A percentile compares a stretch with the other conserved stretches of the same genome.
Conservation (phyloP, 1,140 invertebrate genomes). For the Aporrectodea caliginosa region DNA sequence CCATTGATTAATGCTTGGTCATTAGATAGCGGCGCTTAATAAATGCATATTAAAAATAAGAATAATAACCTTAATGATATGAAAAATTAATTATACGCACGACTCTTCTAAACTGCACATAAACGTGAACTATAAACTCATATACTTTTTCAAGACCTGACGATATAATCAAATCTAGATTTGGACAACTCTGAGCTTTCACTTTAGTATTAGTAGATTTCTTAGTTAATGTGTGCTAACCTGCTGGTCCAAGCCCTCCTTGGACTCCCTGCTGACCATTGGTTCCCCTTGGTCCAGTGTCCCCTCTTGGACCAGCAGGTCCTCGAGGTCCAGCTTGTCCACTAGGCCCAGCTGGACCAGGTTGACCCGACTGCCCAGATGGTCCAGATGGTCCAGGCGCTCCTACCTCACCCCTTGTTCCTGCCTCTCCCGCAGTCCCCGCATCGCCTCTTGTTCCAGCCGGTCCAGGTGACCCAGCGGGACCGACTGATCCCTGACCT, state of each 20-base stretch:
- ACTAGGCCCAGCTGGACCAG: neutral
- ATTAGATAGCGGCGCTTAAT: no score
- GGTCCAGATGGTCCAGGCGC: neutral
- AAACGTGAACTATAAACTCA: no score
- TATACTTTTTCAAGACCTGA: no score
- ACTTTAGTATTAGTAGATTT: no score
- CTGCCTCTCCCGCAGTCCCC: neutral
- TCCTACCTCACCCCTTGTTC: conserved; percentile 6
- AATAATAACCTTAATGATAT: no score
- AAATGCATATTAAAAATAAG: no score
- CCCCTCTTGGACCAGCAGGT: conserved; percentile 10
- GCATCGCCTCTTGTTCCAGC: neutral
- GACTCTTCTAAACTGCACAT: no score
- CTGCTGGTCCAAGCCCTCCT: neutral
- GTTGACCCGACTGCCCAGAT: neutral
- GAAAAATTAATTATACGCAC: no score
- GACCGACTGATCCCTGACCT: neutral
- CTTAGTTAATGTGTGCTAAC: neutral
- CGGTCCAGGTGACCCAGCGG: neutral
- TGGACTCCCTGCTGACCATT: neutral
- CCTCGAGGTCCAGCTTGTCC: neutral
- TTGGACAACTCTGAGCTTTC: no score
- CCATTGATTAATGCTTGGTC: no score
- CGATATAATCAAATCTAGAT: no score
- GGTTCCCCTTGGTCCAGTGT: neutral